Evolutionary conservation across 2,797 vertebrate species (phyloP).

Genomic region (Esox masquinongy): DNA sequence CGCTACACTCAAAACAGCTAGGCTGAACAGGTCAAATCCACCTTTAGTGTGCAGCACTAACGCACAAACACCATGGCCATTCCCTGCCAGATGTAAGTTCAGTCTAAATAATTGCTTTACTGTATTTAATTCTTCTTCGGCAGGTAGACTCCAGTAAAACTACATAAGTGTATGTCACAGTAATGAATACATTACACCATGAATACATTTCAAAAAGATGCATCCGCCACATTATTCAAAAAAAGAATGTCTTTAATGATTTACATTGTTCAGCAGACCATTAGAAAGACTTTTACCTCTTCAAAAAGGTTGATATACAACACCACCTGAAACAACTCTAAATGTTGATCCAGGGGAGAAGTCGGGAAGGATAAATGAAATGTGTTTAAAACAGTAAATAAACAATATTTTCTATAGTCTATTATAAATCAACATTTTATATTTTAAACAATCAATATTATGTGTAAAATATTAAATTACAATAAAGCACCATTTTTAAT

Average conservation of each 20-base stretch:
- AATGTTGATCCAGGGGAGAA: conserved; percentile 47
- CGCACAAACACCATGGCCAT: not conserved
- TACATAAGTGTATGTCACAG: not conserved
- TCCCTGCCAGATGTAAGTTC: not conserved
- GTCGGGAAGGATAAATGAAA: conserved; percentile 35
- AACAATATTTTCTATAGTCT: conserved; percentile 61
- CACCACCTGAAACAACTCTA: conserved; percentile 56
- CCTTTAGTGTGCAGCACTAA: too few relatives aligned
- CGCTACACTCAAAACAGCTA: too few relatives aligned
- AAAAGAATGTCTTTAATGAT: conserved; percentile 73
- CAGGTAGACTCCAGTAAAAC: not conserved
- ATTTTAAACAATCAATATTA: conserved; percentile 63
- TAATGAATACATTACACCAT: not conserved
- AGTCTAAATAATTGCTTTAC: not conserved
- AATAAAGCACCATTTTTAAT: conserved; percentile 83
- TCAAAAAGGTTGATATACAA: conserved; percentile 50
- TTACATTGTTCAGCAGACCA: conserved; percentile 78
- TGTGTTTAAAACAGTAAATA: conserved; percentile 59
- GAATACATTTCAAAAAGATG: not conserved
- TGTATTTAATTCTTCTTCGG: not conserved
- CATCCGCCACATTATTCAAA: not conserved
- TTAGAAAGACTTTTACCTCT: conserved; percentile 66
- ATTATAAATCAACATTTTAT: conserved; percentile 68
- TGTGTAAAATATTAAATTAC: conserved; percentile 78
- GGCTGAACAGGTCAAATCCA: too few relatives aligned